Evolutionary conservation across 2,113 vertebrate species (phyloP).

Genomic region (Ptilonorhynchus violaceus): DNA sequence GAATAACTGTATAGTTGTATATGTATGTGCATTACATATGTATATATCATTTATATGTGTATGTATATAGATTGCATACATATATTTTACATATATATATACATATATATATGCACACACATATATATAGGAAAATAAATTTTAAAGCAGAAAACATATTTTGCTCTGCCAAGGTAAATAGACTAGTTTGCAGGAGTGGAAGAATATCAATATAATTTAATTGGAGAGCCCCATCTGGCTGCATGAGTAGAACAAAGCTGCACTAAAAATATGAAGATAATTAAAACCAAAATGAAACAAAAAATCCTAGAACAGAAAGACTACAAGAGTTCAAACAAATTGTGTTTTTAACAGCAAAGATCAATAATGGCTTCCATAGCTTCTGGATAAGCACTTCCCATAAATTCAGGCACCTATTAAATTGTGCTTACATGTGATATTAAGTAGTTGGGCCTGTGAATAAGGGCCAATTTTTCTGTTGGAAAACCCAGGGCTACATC

Average conservation of each 20-base stretch:
- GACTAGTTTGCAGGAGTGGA: not conserved
- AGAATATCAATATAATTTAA: not conserved
- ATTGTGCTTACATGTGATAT: not conserved
- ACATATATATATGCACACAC: fast-evolving
- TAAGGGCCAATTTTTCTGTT: not conserved
- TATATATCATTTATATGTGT: not conserved
- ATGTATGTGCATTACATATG: not conserved
- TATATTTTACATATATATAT: not conserved
- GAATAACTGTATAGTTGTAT: not conserved
- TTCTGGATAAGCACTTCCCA: not conserved
- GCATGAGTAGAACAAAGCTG: constrained; percentile 9
- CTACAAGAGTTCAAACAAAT: not conserved
- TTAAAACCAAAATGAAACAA: constrained; percentile 18
- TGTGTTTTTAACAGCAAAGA: constrained; percentile 13
- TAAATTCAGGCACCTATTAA: not conserved
- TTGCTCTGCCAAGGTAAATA: not conserved
- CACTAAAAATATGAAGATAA: not conserved
- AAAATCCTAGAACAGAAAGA: not conserved
- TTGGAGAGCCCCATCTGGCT: constrained; percentile 12
- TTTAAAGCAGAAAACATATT: not conserved
- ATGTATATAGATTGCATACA: not conserved
- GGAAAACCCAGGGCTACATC: not conserved
- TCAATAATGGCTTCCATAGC: not conserved
- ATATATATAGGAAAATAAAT: not conserved
- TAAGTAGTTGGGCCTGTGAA: not conserved